A percentile compares a stretch with the other conserved stretches of the same genome.
Evolutionary conservation across 2,888 invertebrate genomes (phyloP).

Genomic region (Drosophila mimetica): DNA sequence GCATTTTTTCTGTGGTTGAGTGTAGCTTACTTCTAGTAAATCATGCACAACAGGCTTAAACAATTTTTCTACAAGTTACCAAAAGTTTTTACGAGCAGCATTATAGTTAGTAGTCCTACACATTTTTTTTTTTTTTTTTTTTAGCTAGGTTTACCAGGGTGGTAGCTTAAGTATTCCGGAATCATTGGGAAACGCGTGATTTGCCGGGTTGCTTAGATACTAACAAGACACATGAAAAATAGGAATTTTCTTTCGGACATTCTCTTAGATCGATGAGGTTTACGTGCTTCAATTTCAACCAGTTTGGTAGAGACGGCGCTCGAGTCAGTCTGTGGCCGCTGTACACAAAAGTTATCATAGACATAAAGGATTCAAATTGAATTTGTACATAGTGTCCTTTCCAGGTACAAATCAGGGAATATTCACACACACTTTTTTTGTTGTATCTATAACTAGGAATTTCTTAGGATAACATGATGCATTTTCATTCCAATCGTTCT

Average conservation of each 20-base stretch:
- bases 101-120: constrained; percentile 62
- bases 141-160: constrained; percentile 42
- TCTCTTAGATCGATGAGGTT: constrained; percentile 6
- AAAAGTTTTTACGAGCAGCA: constrained; percentile 31
- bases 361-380: constrained; percentile 22
- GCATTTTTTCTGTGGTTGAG: constrained; percentile 60
- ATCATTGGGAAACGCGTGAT: constrained; percentile 64
- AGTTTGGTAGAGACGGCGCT: constrained; percentile 52
- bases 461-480: constrained; percentile 52
- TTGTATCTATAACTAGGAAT: constrained; percentile 20
- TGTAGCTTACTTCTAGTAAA: constrained; percentile 53
- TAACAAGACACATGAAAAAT: constrained; percentile 46
- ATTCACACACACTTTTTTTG: constrained; percentile 16
- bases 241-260: constrained; percentile 12
- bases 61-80: constrained; percentile 11
- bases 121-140: constrained; percentile 25
- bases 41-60: constrained; percentile 60
- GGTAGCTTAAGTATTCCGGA: constrained; percentile 78
- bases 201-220: constrained; percentile 51
- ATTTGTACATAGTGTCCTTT: constrained; percentile 37
- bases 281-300: constrained; percentile 25
- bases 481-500: constrained; percentile 67
- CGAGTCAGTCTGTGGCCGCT: constrained; percentile 62
- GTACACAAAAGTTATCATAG: constrained; percentile 38
- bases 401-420: constrained; percentile 33